A percentile compares a stretch with the other conserved stretches of the same genome.
Evolutionary conservation across 2,888 invertebrate species (phyloP).

Genomic region (Oasisia sp.): DNA sequence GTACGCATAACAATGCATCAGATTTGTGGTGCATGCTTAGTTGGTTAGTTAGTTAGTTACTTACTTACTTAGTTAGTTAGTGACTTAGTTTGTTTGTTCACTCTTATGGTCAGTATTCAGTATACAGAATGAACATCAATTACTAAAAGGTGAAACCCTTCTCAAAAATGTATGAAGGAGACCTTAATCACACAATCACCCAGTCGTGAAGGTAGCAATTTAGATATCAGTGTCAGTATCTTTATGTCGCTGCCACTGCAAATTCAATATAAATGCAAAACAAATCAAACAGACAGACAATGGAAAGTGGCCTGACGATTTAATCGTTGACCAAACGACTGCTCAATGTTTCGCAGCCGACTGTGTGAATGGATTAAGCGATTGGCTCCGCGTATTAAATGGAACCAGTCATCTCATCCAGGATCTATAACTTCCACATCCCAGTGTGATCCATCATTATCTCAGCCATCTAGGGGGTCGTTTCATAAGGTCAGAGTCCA

Average conservation of each 20-base stretch:
- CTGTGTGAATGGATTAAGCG: not conserved
- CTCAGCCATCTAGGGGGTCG: not conserved
- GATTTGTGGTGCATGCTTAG: not conserved
- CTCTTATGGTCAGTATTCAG: not conserved
- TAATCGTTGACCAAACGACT: slow-evolving; percentile 12
- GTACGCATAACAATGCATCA: not conserved
- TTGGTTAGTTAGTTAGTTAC: not conserved
- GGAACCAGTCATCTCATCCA: not conserved
- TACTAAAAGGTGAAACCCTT: not conserved
- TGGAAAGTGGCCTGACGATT: not conserved
- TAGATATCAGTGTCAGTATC: not conserved
- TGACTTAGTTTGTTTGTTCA: not conserved
- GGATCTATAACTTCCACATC: not conserved
- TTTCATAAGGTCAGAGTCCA: too few species aligned
- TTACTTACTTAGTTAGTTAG: not conserved
- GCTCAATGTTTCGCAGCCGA: not conserved
- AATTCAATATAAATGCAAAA: slow-evolving; percentile 17
- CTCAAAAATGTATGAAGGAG: not conserved
- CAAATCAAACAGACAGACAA: slow-evolving; percentile 11
- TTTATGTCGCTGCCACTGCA: not conserved
- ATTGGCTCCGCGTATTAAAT: not conserved
- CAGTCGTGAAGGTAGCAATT: not conserved
- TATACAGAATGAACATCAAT: not conserved
- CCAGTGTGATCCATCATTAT: not conserved
- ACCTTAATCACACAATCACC: not conserved